Percentiles rank a stretch among this genome's conserved stretches.
Conservation (phyloP, 2,113 vertebrate species). For the Passer montanus region DNA sequence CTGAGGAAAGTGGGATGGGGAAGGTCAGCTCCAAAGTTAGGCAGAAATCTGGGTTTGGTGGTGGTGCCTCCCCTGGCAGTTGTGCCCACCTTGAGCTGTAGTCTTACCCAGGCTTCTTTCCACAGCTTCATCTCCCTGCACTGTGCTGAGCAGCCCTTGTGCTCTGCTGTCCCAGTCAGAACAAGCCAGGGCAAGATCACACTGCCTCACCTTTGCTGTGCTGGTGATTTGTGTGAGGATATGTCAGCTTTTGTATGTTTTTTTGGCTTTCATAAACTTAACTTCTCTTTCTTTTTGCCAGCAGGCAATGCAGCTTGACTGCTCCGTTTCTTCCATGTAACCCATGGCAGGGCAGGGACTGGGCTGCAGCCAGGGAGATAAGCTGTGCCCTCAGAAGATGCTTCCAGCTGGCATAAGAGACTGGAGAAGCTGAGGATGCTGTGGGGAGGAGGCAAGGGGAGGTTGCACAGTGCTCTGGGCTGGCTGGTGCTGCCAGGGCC, state of each 20-base stretch:
- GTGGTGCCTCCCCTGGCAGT: not conserved
- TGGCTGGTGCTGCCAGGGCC: not conserved
- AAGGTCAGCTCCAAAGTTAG: not conserved
- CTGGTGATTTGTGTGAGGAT: not conserved
- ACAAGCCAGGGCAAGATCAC: not conserved
- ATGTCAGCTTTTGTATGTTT: not conserved
- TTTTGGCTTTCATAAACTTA: not conserved
- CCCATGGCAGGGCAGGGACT: not conserved
- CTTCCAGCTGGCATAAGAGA: not conserved
- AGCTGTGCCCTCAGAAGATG: not conserved
- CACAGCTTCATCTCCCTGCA: not conserved
- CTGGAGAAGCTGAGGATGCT: not conserved
- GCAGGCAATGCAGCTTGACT: accelerated
- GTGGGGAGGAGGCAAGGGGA: accelerated
- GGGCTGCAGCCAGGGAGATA: not conserved
- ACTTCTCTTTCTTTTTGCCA: not conserved
- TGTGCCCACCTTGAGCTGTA: not conserved
- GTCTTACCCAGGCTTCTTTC: not conserved
- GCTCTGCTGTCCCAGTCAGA: accelerated
- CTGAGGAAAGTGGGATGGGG: not conserved
- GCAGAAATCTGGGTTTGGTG: not conserved
- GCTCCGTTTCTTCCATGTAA: accelerated
- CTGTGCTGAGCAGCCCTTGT: not conserved
- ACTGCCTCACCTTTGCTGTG: not conserved
- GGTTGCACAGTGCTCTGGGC: not conserved